Evolutionary conservation across 2,888 invertebrate genomes (phyloP).

Genomic region (Protodeltote pygarga): DNA sequence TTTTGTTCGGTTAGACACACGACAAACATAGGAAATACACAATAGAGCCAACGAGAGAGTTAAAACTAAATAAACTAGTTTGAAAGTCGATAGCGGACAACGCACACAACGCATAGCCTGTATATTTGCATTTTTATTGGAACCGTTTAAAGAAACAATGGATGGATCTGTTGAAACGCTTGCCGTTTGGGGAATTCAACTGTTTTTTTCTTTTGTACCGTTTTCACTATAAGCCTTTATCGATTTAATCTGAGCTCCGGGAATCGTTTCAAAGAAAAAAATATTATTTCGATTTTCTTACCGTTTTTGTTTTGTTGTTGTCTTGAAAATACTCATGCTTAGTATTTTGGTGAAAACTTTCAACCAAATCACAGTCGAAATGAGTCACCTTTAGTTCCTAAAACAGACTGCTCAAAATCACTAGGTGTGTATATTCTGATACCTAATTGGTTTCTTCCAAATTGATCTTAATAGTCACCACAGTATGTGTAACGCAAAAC

Average conservation of each 20-base stretch:
- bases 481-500: too few relatives aligned
- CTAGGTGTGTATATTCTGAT: too few relatives aligned
- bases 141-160: constrained; percentile 80
- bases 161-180: constrained; percentile 59
- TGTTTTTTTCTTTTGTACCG: constrained; percentile 29
- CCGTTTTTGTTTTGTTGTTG: neutral
- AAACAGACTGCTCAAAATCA: too few relatives aligned
- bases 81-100: constrained; percentile 65
- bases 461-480: too few relatives aligned
- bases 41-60: constrained; percentile 50
- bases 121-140: constrained; percentile 83
- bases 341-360: too few relatives aligned
- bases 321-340: too few relatives aligned
- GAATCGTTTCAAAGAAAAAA: constrained; percentile 20
- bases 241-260: constrained; percentile 29
- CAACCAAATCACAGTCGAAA: too few relatives aligned
- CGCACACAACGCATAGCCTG: constrained; percentile 56
- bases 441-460: too few relatives aligned
- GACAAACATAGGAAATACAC: constrained; percentile 44
- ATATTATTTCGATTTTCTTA: neutral
- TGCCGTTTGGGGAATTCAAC: constrained; percentile 55
- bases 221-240: constrained; percentile 30
- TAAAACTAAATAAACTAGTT: constrained; percentile 77
- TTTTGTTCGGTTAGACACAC: constrained; percentile 17
- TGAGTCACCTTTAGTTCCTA: too few relatives aligned